Conservation (phyloP, 2,113 vertebrate species). For the Paramormyrops kingsleyae region DNA sequence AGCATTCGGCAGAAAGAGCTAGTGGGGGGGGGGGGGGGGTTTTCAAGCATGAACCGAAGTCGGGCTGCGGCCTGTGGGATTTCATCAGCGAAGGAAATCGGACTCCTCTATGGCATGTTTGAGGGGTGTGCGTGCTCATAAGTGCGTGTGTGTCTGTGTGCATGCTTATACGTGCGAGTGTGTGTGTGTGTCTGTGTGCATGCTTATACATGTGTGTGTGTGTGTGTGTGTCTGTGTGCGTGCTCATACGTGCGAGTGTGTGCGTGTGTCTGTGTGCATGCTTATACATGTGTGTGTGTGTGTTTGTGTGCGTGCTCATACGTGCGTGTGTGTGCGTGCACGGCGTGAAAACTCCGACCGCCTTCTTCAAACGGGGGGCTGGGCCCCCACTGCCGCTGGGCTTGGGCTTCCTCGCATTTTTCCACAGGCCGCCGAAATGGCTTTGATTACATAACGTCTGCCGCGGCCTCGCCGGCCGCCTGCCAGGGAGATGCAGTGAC, state of each 20-base stretch:
- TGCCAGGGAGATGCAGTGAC: slow-evolving; percentile 20
- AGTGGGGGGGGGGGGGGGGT: background rate
- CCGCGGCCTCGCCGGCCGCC: slow-evolving; percentile 19
- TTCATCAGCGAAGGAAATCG: slow-evolving; percentile 7
- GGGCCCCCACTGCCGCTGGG: slow-evolving; percentile 17
- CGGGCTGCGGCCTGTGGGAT: background rate
- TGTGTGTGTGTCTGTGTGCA: background rate
- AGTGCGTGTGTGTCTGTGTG: background rate
- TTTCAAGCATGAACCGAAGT: background rate
- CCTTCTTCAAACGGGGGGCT: slow-evolving; percentile 12
- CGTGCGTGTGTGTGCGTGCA: background rate
- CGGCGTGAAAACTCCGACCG: background rate
- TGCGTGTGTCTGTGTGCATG: background rate
- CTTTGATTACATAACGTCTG: slow-evolving; percentile 32
- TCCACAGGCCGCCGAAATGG: slow-evolving; percentile 28
- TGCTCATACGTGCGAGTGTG: background rate
- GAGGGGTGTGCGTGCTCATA: background rate
- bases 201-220: too few species aligned
- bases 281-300: background rate
- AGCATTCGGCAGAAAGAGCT: background rate
- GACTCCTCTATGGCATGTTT: slow-evolving; percentile 3
- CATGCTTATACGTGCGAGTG: background rate
- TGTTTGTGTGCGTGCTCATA: background rate
- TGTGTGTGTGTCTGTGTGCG: background rate
- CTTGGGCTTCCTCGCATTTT: slow-evolving; percentile 37